Percentiles rank a stretch among this genome's conserved stretches.
phyloP scores from a whole-genome alignment of 1,140 invertebrate genomes.

The Archivesica marissinica region DNA sequence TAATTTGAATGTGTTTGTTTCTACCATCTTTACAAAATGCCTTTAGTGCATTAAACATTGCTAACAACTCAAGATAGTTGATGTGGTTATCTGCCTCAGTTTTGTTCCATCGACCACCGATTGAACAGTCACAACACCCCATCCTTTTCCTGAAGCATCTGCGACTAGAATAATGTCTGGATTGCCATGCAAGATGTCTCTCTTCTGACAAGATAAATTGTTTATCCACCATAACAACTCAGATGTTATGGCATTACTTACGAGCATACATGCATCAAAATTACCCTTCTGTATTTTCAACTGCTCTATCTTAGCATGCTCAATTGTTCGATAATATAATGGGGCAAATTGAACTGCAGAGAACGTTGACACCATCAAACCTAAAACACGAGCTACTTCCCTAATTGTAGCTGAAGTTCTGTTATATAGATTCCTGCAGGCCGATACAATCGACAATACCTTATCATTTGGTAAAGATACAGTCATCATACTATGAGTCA shows the following conservation, averaged over 20 bases:
- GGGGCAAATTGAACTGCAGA: slow-evolving; percentile 36
- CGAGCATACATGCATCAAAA: slow-evolving; percentile 16
- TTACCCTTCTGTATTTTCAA: background rate
- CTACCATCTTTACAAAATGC: background rate
- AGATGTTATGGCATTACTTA: background rate
- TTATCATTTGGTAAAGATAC: slow-evolving; percentile 50
- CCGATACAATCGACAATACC: slow-evolving; percentile 24
- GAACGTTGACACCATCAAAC: slow-evolving; percentile 16
- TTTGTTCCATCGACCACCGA: slow-evolving; percentile 34
- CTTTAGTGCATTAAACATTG: background rate
- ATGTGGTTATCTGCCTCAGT: slow-evolving; percentile 25
- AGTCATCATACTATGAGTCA: too few relatives aligned
- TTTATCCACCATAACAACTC: slow-evolving; percentile 38
- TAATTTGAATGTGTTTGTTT: slow-evolving; percentile 15
- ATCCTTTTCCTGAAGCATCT: background rate
- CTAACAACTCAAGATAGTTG: slow-evolving; percentile 14
- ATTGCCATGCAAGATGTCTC: slow-evolving; percentile 13
- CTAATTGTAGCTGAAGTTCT: background rate
- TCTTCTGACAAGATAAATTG: slow-evolving; percentile 10
- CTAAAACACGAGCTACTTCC: slow-evolving; percentile 16
- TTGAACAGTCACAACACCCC: slow-evolving; percentile 18
- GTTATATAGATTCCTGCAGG: slow-evolving; percentile 2
- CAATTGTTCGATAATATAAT: slow-evolving; percentile 26
- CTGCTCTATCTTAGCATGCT: background rate
- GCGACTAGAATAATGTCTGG: background rate